A percentile compares a stretch with the other conserved stretches of the same genome.
Conservation (phyloP, 2,113 vertebrate species). For the Tachysurus vachellii region DNA sequence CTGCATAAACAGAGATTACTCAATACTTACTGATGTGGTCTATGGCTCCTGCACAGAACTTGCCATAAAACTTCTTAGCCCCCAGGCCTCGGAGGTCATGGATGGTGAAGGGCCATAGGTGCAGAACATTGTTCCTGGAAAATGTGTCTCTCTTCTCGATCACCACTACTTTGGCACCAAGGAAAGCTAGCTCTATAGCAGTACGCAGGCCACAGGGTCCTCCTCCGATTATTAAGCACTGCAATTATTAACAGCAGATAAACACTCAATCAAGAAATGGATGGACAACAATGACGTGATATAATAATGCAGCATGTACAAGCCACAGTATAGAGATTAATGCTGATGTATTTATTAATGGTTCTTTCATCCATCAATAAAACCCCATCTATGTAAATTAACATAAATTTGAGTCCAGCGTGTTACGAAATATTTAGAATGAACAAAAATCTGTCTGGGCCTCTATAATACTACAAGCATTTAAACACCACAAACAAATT, state of each 20-base stretch:
- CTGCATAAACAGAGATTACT: background rate
- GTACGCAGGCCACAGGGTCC: slow-evolving; percentile 93
- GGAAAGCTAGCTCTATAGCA: slow-evolving; percentile 91
- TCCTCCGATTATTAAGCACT: slow-evolving; percentile 96
- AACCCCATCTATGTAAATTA: background rate
- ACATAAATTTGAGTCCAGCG: background rate
- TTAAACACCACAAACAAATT: background rate
- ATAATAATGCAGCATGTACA: background rate
- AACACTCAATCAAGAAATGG: slow-evolving; percentile 8
- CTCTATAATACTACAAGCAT: too few relatives aligned
- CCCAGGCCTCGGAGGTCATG: slow-evolving; percentile 92
- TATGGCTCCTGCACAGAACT: slow-evolving; percentile 96
- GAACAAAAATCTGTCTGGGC: background rate
- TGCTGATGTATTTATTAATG: background rate
- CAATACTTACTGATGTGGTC: slow-evolving; percentile 95
- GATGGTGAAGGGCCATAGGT: slow-evolving; percentile 97
- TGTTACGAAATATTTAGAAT: background rate
- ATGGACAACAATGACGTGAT: background rate
- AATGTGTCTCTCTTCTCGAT: slow-evolving; percentile 96
- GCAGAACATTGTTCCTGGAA: slow-evolving; percentile 94
- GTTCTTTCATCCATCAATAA: background rate
- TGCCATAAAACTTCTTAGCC: slow-evolving; percentile 97
- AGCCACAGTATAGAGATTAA: background rate
- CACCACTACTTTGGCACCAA: slow-evolving; percentile 92
- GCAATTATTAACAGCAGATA: background rate